A percentile compares a stretch with the other conserved stretches of the same genome.
phyloP scores from a whole-genome alignment of 2,888 invertebrate genomes.

The Geophilus truncorum region DNA sequence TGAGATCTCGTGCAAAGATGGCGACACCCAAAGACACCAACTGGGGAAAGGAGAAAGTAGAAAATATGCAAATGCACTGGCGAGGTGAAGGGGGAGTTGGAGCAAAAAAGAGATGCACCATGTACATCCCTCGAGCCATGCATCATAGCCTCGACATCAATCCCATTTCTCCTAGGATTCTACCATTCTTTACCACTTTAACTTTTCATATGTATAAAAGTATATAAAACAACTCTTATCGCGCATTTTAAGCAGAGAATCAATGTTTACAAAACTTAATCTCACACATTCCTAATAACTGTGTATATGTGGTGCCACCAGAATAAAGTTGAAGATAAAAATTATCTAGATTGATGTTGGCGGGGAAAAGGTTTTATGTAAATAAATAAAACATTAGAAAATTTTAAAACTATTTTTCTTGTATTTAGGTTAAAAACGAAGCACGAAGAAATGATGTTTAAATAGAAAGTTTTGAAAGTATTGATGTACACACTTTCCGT shows the following conservation, averaged over 20 bases:
- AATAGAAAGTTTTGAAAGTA: too few relatives aligned
- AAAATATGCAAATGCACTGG: slow-evolving; percentile 29
- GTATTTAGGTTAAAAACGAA: too few relatives aligned
- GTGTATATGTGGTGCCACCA: too few relatives aligned
- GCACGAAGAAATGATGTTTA: too few relatives aligned
- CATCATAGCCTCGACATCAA: slow-evolving; percentile 17
- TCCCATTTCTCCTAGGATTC: background rate
- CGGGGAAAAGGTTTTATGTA: too few relatives aligned
- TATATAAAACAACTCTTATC: background rate
- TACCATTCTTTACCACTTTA: background rate
- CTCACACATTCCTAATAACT: too few relatives aligned
- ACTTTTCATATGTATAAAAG: background rate
- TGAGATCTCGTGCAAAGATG: slow-evolving; percentile 30
- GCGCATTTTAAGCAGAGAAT: background rate
- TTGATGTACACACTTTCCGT: too few relatives aligned
- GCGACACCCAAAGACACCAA: slow-evolving; percentile 31
- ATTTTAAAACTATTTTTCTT: too few relatives aligned
- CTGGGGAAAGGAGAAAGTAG: background rate
- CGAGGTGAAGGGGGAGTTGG: background rate
- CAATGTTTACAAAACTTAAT: too few relatives aligned
- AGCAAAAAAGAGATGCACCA: slow-evolving; percentile 17
- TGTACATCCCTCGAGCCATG: slow-evolving; percentile 6
- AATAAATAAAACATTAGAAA: too few relatives aligned
- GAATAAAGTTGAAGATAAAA: too few relatives aligned
- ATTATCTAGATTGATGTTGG: too few relatives aligned